Percentiles rank a stretch among this genome's conserved stretches.
Conservation (phyloP, 2,888 invertebrate species). For the Maniola hyperantus region DNA sequence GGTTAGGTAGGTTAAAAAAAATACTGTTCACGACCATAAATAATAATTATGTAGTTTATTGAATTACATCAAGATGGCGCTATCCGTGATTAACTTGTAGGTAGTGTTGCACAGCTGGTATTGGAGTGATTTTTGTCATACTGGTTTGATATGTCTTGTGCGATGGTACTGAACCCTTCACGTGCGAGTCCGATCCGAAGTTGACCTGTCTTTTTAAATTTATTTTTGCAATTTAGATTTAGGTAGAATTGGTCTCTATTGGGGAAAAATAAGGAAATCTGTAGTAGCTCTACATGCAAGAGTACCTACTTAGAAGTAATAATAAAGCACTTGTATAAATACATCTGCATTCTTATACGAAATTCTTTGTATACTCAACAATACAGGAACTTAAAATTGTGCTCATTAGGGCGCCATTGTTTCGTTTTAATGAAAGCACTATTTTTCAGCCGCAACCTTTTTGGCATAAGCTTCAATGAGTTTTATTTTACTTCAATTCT, state of each 20-base stretch:
- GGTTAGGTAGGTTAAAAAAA: too few species aligned
- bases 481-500: slow-evolving; percentile 1
- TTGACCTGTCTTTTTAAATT: too few species aligned
- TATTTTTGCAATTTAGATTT: too few species aligned
- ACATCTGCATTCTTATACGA: slow-evolving; percentile 9
- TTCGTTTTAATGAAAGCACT: slow-evolving; percentile 22
- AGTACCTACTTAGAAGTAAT: not conserved
- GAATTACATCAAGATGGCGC: too few species aligned
- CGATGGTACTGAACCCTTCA: too few species aligned
- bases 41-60: too few species aligned
- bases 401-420: slow-evolving; percentile 27
- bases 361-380: slow-evolving; percentile 11
- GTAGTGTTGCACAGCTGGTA: too few species aligned
- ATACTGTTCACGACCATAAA: too few species aligned
- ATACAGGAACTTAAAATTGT: slow-evolving; percentile 23
- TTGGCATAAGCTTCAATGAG: slow-evolving; percentile 19
- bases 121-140: too few species aligned
- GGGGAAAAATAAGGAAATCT: not conserved
- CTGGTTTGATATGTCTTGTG: too few species aligned
- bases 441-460: slow-evolving; percentile 15
- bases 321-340: not conserved
- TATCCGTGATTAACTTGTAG: too few species aligned
- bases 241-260: not conserved
- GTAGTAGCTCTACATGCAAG: not conserved
- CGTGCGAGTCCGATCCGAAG: too few species aligned